Evolutionary conservation across 2,888 invertebrate species (phyloP).

Genomic region (Scelioninae gen. 2): DNA sequence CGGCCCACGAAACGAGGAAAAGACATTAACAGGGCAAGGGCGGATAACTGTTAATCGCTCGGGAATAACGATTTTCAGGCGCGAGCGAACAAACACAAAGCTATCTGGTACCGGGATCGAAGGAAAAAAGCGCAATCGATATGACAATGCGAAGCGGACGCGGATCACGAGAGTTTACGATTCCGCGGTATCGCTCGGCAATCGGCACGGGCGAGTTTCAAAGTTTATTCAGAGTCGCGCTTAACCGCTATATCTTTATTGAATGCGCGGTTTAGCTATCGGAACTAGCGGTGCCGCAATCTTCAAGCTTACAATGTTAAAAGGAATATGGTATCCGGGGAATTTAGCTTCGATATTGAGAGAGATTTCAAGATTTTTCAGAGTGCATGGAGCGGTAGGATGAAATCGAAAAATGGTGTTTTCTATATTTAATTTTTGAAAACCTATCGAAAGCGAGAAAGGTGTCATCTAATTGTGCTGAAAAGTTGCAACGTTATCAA

Average conservation of each 20-base stretch:
- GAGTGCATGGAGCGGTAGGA: too few species aligned
- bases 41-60: conserved; percentile 52
- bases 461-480: too few species aligned
- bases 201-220: conserved; percentile 52
- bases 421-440: too few species aligned
- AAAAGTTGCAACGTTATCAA: too few species aligned
- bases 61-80: conserved; percentile 64
- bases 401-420: too few species aligned
- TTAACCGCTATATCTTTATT: conserved; percentile 57
- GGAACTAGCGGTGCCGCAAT: conserved; percentile 33
- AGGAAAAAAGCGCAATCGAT: conserved; percentile 60
- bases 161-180: conserved; percentile 52
- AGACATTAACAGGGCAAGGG: conserved; percentile 56
- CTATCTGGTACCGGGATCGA: conserved; percentile 61
- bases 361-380: conserved; percentile 5
- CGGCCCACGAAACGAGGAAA: conserved; percentile 49
- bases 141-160: conserved; percentile 53
- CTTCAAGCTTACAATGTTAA: conserved; percentile 34
- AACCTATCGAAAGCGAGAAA: too few species aligned
- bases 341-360: conserved; percentile 26
- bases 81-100: conserved; percentile 71
- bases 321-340: conserved; percentile 18
- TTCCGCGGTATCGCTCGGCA: conserved; percentile 42
- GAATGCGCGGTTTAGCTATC: conserved; percentile 48
- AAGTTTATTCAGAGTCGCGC: conserved; percentile 51